Evolutionary conservation across 2,888 invertebrate genomes (phyloP).

Genomic region (Drosophila tripunctata): DNA sequence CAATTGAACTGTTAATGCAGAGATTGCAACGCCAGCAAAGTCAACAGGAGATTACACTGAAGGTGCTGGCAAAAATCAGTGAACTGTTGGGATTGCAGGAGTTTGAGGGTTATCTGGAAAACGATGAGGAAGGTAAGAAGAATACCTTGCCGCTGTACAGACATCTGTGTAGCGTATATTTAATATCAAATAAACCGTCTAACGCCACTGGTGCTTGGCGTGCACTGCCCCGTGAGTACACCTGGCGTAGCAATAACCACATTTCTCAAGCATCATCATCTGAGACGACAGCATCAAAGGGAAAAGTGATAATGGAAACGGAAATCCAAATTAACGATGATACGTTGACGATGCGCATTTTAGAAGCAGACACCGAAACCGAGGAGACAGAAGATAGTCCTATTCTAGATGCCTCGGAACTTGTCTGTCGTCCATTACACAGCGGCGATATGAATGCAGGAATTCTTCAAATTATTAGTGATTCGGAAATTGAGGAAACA

Average conservation of each 20-base stretch:
- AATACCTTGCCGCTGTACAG: conserved; percentile 86
- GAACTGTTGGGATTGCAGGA: conserved; percentile 88
- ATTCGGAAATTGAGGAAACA: conserved; percentile 86
- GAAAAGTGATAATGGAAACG: conserved; percentile 91
- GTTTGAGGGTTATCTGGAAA: conserved; percentile 86
- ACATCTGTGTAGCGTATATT: conserved; percentile 87
- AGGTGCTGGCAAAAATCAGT: conserved; percentile 89
- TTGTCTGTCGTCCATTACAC: conserved; percentile 82
- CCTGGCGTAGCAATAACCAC: conserved; percentile 54
- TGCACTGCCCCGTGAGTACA: conserved; percentile 76
- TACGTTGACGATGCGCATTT: conserved; percentile 92
- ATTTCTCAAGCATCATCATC: conserved; percentile 51
- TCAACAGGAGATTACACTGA: conserved; percentile 88
- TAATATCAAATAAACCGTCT: conserved; percentile 62
- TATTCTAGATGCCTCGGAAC: conserved; percentile 41
- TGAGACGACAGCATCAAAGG: conserved; percentile 80
- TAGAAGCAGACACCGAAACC: conserved; percentile 86
- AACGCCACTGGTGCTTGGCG: conserved; percentile 69
- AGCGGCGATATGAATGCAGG: conserved; percentile 72
- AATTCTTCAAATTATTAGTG: conserved; percentile 87
- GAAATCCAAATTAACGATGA: conserved; percentile 93
- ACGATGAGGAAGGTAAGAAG: conserved; percentile 74
- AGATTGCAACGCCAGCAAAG: conserved; percentile 86
- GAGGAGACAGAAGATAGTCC: conserved; percentile 81
- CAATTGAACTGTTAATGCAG: conserved; percentile 86